These are phyloP conservation scores for Stigmatopora argus DNA, from an alignment of 2,113 vertebrate species.

Conservation along the genomic window DNA sequence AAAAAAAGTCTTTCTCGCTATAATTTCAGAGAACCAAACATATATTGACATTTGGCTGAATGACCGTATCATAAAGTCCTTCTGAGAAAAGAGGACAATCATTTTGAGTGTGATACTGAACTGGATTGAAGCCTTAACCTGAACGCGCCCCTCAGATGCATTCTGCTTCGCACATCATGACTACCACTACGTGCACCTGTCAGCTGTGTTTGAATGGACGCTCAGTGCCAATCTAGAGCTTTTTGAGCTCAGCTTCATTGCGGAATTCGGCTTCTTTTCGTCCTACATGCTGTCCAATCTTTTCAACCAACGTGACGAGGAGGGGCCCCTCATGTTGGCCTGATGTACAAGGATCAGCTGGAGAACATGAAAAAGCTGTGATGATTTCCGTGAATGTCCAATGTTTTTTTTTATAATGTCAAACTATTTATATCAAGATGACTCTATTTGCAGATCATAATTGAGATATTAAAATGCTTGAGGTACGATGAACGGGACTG, in stretches of 20 bases:
- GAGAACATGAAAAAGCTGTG: background rate
- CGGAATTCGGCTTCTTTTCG: constrained; percentile 71
- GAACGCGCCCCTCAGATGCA: constrained; percentile 49
- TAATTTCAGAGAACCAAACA: too few relatives aligned
- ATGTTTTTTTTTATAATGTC: background rate
- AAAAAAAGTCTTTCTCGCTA: background rate
- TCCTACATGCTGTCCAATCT: constrained; percentile 71
- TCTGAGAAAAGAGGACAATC: too few relatives aligned
- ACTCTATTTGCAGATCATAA: background rate
- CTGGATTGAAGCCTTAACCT: constrained; percentile 24
- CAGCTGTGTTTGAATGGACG: constrained; percentile 73
- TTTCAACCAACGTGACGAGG: constrained; percentile 55
- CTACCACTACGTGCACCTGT: constrained; percentile 52
- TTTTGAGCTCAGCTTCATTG: constrained; percentile 68
- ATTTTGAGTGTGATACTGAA: too few relatives aligned
- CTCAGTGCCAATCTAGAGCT: constrained; percentile 69
- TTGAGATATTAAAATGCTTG: too few relatives aligned
- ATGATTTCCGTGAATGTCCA: background rate
- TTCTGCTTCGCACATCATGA: constrained; percentile 52
- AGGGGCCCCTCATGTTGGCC: constrained; percentile 63
- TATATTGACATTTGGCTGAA: too few relatives aligned
- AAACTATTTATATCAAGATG: background rate
- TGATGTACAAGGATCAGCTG: constrained; percentile 33
- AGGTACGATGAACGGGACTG: too few relatives aligned
- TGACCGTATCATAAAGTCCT: too few relatives aligned